phyloP scores from a whole-genome alignment of 2,113 vertebrate genomes.

The Neodon shergylaensis region DNA sequence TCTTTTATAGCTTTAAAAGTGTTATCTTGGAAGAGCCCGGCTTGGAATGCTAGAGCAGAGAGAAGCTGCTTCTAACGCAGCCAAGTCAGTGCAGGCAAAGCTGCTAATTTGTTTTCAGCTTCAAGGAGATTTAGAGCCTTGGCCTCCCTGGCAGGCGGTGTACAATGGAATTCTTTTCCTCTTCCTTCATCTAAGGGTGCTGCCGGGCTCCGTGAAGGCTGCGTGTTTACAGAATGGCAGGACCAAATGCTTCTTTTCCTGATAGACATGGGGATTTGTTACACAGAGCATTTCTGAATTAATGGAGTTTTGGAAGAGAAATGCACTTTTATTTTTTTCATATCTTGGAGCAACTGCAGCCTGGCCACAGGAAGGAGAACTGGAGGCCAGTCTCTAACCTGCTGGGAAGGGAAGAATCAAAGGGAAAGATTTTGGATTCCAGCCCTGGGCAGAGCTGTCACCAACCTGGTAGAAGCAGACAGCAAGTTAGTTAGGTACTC shows the following conservation, averaged over 20 bases:
- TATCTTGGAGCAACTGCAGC: not conserved
- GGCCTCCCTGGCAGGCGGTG: slow-evolving; percentile 75
- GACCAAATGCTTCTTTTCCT: slow-evolving; percentile 55
- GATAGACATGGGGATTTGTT: slow-evolving; percentile 22
- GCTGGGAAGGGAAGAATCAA: not conserved
- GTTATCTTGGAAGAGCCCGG: slow-evolving; percentile 74
- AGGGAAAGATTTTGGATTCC: not conserved
- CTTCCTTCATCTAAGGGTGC: slow-evolving; percentile 74
- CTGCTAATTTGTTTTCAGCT: slow-evolving; percentile 87
- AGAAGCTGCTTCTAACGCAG: slow-evolving; percentile 76
- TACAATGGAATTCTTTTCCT: slow-evolving; percentile 79
- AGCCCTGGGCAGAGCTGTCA: not conserved
- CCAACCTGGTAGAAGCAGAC: not conserved
- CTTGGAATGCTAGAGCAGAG: slow-evolving; percentile 69
- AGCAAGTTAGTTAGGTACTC: not conserved
- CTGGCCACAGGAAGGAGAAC: not conserved
- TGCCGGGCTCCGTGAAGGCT: slow-evolving; percentile 58
- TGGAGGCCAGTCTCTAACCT: not conserved
- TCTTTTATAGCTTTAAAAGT: slow-evolving; percentile 76
- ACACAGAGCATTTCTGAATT: slow-evolving; percentile 52
- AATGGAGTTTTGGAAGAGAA: slow-evolving; percentile 26
- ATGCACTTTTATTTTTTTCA: not conserved
- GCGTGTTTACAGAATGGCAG: slow-evolving; percentile 67
- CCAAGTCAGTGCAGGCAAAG: slow-evolving; percentile 77
- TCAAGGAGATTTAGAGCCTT: slow-evolving; percentile 82